Base-by-base conservation (phyloP, 2,113 vertebrate genomes). In the Chlorodrepanis virens region DNA sequence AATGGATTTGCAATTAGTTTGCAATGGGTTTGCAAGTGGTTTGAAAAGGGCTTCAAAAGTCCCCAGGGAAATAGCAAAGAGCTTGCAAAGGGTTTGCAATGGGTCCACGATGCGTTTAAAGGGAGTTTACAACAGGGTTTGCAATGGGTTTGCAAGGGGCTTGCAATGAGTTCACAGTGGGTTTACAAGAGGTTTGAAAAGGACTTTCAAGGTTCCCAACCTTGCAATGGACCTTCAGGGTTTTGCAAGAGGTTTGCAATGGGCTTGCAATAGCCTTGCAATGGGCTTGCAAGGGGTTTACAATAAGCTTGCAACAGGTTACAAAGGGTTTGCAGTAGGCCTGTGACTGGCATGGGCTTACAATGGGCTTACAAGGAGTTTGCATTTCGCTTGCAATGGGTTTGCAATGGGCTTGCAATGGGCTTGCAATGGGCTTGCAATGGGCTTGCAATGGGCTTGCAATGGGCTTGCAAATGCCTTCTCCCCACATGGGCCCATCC, bases 261-360 rank as follows among this genome's bases (percentile, higher is more conserved):
- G 8, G 27, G 4, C 0, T 42, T 37, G 12, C 4, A 24, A 13
- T 5, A 1, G 42, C 15, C 3, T 37, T 23, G 14, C 68, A 31
- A 31, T 52, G 27, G 2, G 13, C 5, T 57, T 78, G 3, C 13
- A 21, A 14, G 1, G 1, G 15, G 29, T 2, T 64, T 57, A 3
- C 25, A 61, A 8, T 3, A 1, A 12, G 21, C 2, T 56, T 33
- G 21, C 52, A 33, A 15, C 1, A 10, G 9, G 12, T 44, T 44
- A 44, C 42, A 44, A 45, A 2, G 7, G 7, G 10, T 16, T 82
- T 63, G 23, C 56, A 68, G 27, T 1, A 3, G 17, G 8, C 1
- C 24, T 42, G 15, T 3, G 19, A 5, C 11, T 3, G 23, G 14
- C 5, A 12, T 0, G 2, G 18, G 8, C 3, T 60, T 83, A 3